Base-by-base conservation (phyloP, 2,888 invertebrate species). In the Eledona agricola region DNA sequence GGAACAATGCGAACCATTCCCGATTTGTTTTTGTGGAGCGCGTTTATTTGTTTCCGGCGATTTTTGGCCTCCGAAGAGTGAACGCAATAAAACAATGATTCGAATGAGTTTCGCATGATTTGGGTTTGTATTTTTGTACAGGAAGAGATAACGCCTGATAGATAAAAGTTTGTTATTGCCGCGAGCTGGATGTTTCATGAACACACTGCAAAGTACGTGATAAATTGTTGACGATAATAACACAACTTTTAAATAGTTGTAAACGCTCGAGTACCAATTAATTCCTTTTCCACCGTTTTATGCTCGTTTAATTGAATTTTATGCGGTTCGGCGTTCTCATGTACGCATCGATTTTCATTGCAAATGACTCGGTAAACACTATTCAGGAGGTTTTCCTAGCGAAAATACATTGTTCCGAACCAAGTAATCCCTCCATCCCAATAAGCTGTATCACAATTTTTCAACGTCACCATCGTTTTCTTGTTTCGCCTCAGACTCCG, bases 1-100 rank as follows among this genome's bases (percentile, higher is more conserved):
- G 6, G 12, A 46, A 46, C 46, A 46, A 46, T 34, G 25, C 19
- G 34, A 46, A 34, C 35, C 7, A 35, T 26, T 46, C 46, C 22
- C 3, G 32, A 25, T 25, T 45, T 32, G 22, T 40, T 26, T 40
- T 16, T 15, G 20, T 22, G 2, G n/a, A n/a, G n/a, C 15, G 23
- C 9, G n/a, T 10, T 5, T 15, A 31, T 31, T 15, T 11, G 6
- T 13, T 5, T n/a, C 5, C 15, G 16, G 5, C 15, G 31, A 3
- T n/a, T n/a, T 3, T 5, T 29, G 3, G 3, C 12, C 4, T 10
- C 16, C 13, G 9, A 17, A 13, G 12, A 37, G 23, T 37, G 22
- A 22, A 22, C 17, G 9, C 7, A 13, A 9, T 22, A 15, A 12
- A 12, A 9, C 9, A 9, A 11, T 25, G 1, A 19, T 6, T 19